A percentile compares a stretch with the other conserved stretches of the same genome.
phyloP scores from a whole-genome alignment of 2,888 invertebrate species.

The Dolichomitus sp. region DNA sequence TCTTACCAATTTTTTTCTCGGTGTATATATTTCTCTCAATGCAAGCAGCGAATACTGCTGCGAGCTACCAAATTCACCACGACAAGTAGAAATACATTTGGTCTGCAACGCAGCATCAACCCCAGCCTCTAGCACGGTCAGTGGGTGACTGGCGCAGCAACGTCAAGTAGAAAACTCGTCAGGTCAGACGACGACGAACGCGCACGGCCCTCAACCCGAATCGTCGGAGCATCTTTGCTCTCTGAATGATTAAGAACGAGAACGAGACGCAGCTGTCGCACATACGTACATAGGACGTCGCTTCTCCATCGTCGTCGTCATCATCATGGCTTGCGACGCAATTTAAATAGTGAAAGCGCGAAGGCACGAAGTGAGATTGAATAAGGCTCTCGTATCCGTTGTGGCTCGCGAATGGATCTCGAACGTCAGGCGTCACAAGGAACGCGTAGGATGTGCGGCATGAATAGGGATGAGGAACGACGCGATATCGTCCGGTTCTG shows the following conservation, averaged over 20 bases:
- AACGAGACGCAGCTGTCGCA: conserved; percentile 22
- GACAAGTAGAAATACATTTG: conserved; percentile 36
- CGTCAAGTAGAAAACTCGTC: conserved; percentile 11
- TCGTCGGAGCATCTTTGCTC: conserved; percentile 11
- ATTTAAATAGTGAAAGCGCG: conserved; percentile 35
- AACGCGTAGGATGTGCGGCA: conserved; percentile 28
- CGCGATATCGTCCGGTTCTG: conserved; percentile 33
- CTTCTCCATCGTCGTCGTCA: conserved; percentile 7
- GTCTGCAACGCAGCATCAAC: conserved; percentile 5
- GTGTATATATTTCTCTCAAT: too few species aligned
- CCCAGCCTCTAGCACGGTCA: neutral
- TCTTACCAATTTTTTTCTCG: too few species aligned
- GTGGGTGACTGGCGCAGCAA: neutral
- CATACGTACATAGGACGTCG: conserved; percentile 17
- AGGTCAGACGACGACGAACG: conserved; percentile 25
- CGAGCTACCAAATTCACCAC: neutral
- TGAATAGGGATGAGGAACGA: conserved; percentile 42
- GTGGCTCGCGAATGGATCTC: conserved; percentile 23
- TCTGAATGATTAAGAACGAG: conserved; percentile 36
- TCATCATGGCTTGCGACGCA: conserved; percentile 8
- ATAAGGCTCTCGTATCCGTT: conserved; percentile 19
- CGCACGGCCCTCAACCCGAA: neutral
- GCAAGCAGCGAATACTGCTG: neutral
- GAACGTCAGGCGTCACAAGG: conserved; percentile 26
- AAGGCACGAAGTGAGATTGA: conserved; percentile 15